These are phyloP conservation scores for Limnephilus marmoratus DNA, from an alignment of 2,888 invertebrate genomes.

Conservation along the genomic window DNA sequence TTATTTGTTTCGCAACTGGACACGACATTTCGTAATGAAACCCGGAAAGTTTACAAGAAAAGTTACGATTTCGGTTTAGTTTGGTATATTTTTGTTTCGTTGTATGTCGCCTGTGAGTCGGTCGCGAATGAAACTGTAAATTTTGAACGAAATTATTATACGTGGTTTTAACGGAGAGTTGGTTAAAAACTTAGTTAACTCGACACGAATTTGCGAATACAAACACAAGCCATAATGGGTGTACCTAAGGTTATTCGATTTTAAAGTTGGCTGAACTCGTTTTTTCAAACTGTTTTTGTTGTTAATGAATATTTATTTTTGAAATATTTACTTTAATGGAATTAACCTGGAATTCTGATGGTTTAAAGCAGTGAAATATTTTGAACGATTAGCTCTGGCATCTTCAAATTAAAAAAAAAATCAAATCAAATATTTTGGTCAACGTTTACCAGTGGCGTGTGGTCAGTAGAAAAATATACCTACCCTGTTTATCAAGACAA, in stretches of 20 bases:
- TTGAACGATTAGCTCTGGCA: too few species aligned
- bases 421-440: too few species aligned
- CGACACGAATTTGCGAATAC: neutral
- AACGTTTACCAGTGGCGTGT: too few species aligned
- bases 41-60: neutral
- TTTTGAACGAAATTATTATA: constrained; percentile 12
- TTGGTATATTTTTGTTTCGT: neutral
- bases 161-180: neutral
- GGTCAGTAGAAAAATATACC: too few species aligned
- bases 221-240: neutral
- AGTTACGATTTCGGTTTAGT: neutral
- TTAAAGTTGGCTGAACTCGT: too few species aligned
- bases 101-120: neutral
- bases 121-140: neutral
- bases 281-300: too few species aligned
- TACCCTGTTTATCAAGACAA: too few species aligned
- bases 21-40: constrained; percentile 2
- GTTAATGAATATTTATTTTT: too few species aligned
- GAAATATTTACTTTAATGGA: too few species aligned
- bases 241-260: neutral
- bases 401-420: too few species aligned
- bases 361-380: too few species aligned
- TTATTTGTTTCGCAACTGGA: neutral
- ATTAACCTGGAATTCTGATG: too few species aligned
- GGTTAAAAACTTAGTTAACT: neutral